These are phyloP conservation scores for Chymomyza costata DNA, from an alignment of 1,140 invertebrate species.

Conservation along the genomic window DNA sequence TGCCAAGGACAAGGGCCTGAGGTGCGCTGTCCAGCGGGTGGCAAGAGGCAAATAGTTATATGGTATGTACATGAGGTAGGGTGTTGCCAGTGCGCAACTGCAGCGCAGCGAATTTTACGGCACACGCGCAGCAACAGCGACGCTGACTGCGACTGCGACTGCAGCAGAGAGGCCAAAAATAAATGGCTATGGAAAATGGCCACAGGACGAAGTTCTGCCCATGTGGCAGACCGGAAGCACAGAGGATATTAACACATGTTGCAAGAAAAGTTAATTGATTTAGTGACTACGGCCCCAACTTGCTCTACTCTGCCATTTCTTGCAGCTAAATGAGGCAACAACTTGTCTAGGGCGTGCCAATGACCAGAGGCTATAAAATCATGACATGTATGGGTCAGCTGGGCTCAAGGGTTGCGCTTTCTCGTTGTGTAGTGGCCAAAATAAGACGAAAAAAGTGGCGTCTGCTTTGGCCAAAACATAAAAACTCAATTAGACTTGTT, in stretches of 20 bases:
- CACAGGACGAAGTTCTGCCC: background rate
- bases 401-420: background rate
- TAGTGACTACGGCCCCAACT: conserved; percentile 46
- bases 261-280: conserved; percentile 68
- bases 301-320: conserved; percentile 35
- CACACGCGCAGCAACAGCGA: background rate
- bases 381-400: conserved; percentile 9
- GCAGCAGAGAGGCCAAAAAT: conserved; percentile 8
- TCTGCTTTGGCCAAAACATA: conserved; percentile 54
- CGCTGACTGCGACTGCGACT: conserved; percentile 23
- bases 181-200: background rate
- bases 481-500: conserved; percentile 75
- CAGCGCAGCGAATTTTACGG: no score
- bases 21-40: no score
- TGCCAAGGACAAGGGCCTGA: conserved; percentile 35
- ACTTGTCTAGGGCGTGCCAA: conserved; percentile 45
- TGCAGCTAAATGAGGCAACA: conserved; percentile 4
- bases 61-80: no score
- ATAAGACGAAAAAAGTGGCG: conserved; percentile 2
- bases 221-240: conserved; percentile 41
- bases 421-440: background rate
- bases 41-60: no score
- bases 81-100: conserved; percentile 12
- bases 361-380: conserved; percentile 65
- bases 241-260: conserved; percentile 74